Evolutionary conservation across 2,113 vertebrate species (phyloP).

Genomic region (Pygoscelis antarcticus): DNA sequence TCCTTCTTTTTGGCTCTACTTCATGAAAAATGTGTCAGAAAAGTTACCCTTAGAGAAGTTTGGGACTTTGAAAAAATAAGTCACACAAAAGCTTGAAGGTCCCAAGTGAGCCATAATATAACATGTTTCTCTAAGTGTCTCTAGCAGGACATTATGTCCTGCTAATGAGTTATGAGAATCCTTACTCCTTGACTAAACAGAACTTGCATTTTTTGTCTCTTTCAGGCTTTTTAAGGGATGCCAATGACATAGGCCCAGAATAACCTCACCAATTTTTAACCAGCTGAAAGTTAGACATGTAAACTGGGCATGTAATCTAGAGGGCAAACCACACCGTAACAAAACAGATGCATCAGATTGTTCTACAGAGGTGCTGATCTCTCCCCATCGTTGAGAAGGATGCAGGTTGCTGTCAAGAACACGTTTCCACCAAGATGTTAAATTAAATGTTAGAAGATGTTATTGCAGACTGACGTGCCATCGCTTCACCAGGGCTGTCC

Average conservation of each 20-base stretch:
- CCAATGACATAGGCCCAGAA: neutral
- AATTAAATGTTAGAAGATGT: neutral
- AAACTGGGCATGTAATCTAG: neutral
- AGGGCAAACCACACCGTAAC: accelerated
- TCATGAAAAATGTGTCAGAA: neutral
- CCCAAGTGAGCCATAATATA: neutral
- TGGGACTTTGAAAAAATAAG: neutral
- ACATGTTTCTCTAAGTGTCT: neutral
- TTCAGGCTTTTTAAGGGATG: neutral
- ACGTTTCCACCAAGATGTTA: neutral
- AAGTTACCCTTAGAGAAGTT: neutral
- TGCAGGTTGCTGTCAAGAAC: neutral
- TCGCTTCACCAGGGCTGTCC: neutral
- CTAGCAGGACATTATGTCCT: neutral
- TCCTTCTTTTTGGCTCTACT: neutral
- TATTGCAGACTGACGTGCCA: neutral
- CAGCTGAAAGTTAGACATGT: neutral
- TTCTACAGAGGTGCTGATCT: neutral
- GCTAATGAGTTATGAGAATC: neutral
- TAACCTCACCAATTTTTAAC: neutral
- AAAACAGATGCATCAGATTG: neutral
- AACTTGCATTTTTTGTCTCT: neutral
- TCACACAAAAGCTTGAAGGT: neutral
- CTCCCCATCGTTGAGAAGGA: neutral
- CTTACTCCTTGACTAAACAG: neutral